phyloP scores from a whole-genome alignment of 2,888 invertebrate genomes.

The Phlogophora meticulosa region DNA sequence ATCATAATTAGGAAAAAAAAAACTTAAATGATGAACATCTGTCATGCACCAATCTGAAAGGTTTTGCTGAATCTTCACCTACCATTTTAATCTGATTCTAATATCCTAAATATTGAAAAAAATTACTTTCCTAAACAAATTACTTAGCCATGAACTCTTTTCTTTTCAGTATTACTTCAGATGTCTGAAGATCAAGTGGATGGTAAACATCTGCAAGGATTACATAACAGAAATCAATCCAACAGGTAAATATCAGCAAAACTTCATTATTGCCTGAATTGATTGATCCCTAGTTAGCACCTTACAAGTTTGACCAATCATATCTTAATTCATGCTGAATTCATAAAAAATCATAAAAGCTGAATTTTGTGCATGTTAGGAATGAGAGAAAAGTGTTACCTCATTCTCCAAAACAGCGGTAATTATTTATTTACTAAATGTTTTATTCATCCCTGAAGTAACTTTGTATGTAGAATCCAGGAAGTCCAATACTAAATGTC shows the following conservation, averaged over 20 bases:
- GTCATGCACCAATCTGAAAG: constrained; percentile 91
- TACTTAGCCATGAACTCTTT: constrained; percentile 4
- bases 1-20: not conserved
- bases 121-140: not conserved
- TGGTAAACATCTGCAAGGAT: constrained; percentile 98
- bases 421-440: not conserved
- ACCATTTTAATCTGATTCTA: constrained; percentile 82
- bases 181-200: constrained; percentile 99
- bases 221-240: constrained; percentile 87
- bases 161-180: constrained; percentile 95
- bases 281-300: not conserved
- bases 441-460: not conserved
- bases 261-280: not conserved
- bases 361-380: constrained; percentile 25
- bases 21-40: constrained; percentile 83
- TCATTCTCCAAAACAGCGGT: constrained; percentile 8
- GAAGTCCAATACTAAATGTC: constrained; percentile 2
- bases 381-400: constrained; percentile 22
- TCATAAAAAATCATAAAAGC: not conserved
- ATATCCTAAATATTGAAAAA: not conserved
- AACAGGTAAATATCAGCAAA: constrained; percentile 42
- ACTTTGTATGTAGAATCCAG: not conserved
- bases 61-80: constrained; percentile 90
- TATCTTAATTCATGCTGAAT: not conserved
- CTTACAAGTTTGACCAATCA: constrained; percentile 4